phyloP scores from a whole-genome alignment of 2,113 vertebrate species.

The Coptodon bakossiorum region DNA sequence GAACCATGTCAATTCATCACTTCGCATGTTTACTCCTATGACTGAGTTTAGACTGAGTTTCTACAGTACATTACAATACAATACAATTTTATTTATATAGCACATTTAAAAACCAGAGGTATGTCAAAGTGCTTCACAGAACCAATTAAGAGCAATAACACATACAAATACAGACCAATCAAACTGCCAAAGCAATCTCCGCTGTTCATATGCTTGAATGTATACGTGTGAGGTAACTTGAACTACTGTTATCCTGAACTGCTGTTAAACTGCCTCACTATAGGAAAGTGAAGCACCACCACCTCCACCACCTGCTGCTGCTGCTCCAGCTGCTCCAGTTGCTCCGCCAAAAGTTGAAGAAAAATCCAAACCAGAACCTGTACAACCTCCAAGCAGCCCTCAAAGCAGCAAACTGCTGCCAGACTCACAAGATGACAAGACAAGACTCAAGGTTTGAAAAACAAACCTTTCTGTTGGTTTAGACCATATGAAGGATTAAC shows the following conservation, averaged over 20 bases:
- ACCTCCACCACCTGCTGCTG: background rate
- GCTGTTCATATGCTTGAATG: background rate
- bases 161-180: background rate
- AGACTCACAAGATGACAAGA: constrained; percentile 21
- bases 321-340: background rate
- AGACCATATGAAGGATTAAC: background rate
- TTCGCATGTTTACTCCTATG: background rate
- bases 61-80: background rate
- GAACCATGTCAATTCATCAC: background rate
- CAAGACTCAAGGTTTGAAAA: constrained; percentile 24
- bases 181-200: background rate
- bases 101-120: background rate
- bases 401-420: background rate
- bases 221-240: background rate
- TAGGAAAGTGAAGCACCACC: constrained; percentile 45
- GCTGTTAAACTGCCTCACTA: background rate
- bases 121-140: background rate
- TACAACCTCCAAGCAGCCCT: background rate
- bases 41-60: background rate
- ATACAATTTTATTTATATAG: background rate
- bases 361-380: constrained; percentile 4
- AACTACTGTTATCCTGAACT: background rate
- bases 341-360: background rate
- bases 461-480: background rate
- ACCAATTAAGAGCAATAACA: background rate